phyloP scores from a whole-genome alignment of 2,113 vertebrate genomes.

The Electrona antarctica region DNA sequence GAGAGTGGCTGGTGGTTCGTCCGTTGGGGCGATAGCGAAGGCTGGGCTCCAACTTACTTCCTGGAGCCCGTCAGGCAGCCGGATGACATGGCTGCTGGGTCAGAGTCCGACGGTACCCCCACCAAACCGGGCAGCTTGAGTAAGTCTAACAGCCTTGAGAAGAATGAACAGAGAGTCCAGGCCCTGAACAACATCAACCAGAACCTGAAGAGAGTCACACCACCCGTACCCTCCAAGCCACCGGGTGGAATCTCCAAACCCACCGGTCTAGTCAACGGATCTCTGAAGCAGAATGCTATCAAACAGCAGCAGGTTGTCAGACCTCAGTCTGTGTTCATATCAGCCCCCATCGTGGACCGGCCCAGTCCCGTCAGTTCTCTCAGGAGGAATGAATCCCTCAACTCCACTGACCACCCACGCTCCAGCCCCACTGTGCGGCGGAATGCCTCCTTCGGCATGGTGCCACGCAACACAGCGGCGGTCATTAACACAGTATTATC shows the following conservation, averaged over 20 bases:
- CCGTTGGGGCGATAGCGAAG: conserved; percentile 87
- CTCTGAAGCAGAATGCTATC: conserved; percentile 87
- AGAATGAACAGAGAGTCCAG: conserved; percentile 94
- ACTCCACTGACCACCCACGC: conserved; percentile 85
- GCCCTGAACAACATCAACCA: conserved; percentile 95
- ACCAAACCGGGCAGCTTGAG: conserved; percentile 83
- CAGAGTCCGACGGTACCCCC: conserved; percentile 80
- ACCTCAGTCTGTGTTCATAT: conserved; percentile 95
- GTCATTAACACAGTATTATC: conserved; percentile 62
- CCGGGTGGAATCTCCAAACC: conserved; percentile 90
- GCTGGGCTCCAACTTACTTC: conserved; percentile 96
- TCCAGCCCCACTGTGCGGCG: conserved; percentile 81
- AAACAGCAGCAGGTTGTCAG: conserved; percentile 90
- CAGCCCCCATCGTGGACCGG: conserved; percentile 73
- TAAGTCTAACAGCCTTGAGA: conserved; percentile 96
- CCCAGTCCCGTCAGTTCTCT: conserved; percentile 83
- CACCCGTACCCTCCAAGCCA: conserved; percentile 95
- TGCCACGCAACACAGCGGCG: conserved; percentile 70
- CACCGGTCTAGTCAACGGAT: conserved; percentile 69
- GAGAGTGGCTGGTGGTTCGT: conserved; percentile 98
- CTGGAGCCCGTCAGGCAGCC: conserved; percentile 84
- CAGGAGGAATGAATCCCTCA: conserved; percentile 94
- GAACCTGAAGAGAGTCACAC: conserved; percentile 86
- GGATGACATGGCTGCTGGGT: conserved; percentile 71
- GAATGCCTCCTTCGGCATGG: conserved; percentile 91